phyloP scores from a whole-genome alignment of 53 echinoderm and acorn worm genomes.

The Hippasteria phrygiana region DNA sequence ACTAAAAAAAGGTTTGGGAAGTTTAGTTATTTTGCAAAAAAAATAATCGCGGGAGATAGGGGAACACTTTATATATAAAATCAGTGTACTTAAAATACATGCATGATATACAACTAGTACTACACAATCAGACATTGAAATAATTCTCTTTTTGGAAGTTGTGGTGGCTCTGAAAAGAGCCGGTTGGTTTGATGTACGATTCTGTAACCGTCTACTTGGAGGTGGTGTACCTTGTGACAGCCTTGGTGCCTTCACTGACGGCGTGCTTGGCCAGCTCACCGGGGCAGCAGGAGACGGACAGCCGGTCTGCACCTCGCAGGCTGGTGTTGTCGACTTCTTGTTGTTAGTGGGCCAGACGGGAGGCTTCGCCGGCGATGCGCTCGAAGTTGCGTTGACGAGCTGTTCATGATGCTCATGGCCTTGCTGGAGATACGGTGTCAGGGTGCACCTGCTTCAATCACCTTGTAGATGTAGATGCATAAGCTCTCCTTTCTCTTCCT shows the following conservation, averaged over 20 bases:
- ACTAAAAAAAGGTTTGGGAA: too few relatives aligned
- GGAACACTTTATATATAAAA: too few relatives aligned
- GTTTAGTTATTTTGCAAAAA: too few relatives aligned
- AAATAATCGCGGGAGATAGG: too few relatives aligned
- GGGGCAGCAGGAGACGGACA: conserved; percentile 84
- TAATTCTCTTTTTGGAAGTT: conserved; percentile 21
- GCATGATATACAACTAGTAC: too few relatives aligned
- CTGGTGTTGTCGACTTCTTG: conserved; percentile 88
- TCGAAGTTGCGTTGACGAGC: conserved; percentile 92
- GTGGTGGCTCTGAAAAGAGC: conserved; percentile 59
- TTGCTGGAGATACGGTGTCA: conserved; percentile 87
- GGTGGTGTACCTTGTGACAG: conserved; percentile 83
- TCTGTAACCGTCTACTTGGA: conserved; percentile 25
- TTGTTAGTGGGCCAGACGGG: conserved; percentile 88
- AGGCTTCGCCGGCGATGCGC: conserved; percentile 64
- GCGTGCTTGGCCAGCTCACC: conserved; percentile 85
- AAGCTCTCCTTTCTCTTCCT: conserved; percentile 76
- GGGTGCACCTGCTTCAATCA: conserved; percentile 92
- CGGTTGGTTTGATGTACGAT: conserved; percentile 22
- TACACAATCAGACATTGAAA: background rate
- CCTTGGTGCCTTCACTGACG: conserved; percentile 84
- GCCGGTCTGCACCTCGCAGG: conserved; percentile 85
- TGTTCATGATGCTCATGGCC: conserved; percentile 80
- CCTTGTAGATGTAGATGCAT: conserved; percentile 92
- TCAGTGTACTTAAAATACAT: too few relatives aligned